Evolutionary conservation across 2,113 vertebrate genomes (phyloP), one percentile per base, ranked within the genome.

Genomic region (Heliornis fulica): DNA sequence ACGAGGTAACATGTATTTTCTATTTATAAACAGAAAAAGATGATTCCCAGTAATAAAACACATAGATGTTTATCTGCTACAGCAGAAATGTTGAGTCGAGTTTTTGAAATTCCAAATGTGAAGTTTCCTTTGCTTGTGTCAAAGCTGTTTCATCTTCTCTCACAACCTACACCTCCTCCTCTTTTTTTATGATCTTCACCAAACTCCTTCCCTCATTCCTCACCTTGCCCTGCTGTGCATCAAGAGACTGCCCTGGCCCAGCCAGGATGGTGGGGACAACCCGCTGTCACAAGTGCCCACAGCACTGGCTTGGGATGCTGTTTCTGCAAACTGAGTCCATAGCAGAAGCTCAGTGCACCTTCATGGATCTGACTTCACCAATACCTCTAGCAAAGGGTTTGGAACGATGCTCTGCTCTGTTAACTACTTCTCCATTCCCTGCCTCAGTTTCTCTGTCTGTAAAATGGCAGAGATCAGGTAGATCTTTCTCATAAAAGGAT

Each of bases 21-120:
- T 98, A 95, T 96, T 97, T 96, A 96, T 96, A 98, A 96, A 97
- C 90, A 96, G 94, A 87, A 92, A 82, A 83, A 83, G 17, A 76
- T 26, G 36, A 94, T 97, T 97, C 89, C 89, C 92, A 96, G 86
- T 94, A 95, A 79, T 86, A 74, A 90, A 94, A 84, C 46, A 96
- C 88, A 96, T 65, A 94, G 97, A 98, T 98, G 95, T 92, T 97
- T 98, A 98, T 98, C 98, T 97, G 56, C 92, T 60, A 63, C 12
- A 1, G 93, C 75, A 98, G 97, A 98, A 98, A 98, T 78, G 87
- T 96, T 97, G 96, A 98, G 93, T 97, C 61, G 28, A 93, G 86
- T 93, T 97, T 83, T 95, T 95, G 48, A 93, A 97, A 97, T 98
- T 98, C 97, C 97, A 97, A 83, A 98, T 10, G 29, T 92, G 94